Percentiles rank a stretch among this genome's conserved stretches.
Evolutionary conservation across 1,140 invertebrate genomes (phyloP).

Genomic region (Reticulitermes speratus): DNA sequence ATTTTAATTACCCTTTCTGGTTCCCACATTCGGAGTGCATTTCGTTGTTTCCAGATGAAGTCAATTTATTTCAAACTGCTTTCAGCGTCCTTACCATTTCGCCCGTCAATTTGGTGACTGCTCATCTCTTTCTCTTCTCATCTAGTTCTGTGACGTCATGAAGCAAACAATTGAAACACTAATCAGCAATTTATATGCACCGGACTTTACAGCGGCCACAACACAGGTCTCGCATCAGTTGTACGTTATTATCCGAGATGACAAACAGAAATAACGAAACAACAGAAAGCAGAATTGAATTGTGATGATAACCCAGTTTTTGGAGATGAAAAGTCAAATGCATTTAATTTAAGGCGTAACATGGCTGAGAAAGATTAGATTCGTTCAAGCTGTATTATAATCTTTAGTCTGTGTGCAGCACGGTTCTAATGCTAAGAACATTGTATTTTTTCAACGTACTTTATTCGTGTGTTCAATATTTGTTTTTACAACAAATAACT

Average conservation of each 20-base stretch:
- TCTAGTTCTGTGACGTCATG: background rate
- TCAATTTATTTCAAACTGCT: background rate
- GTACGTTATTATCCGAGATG: background rate
- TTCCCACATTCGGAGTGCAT: background rate
- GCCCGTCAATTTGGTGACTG: background rate
- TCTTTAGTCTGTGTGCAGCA: too few relatives aligned
- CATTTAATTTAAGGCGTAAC: too few relatives aligned
- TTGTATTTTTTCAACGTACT: too few relatives aligned
- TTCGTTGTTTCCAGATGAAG: background rate
- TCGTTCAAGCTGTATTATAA: too few relatives aligned
- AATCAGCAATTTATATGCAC: slow-evolving; percentile 9
- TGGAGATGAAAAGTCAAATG: too few relatives aligned
- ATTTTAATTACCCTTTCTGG: too few relatives aligned
- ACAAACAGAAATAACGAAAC: background rate
- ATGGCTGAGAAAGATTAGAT: too few relatives aligned
- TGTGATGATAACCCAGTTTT: too few relatives aligned
- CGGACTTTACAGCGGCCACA: background rate
- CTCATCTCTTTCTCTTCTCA: background rate
- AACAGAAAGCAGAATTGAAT: too few relatives aligned
- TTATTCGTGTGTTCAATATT: too few relatives aligned
- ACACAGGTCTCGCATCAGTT: background rate
- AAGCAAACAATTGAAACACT: slow-evolving; percentile 13
- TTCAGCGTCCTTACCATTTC: background rate
- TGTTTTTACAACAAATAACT: too few relatives aligned
- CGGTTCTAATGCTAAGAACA: too few relatives aligned